Evolutionary conservation across 1,140 invertebrate genomes (phyloP).

Genomic region (Sycobia sp.): DNA sequence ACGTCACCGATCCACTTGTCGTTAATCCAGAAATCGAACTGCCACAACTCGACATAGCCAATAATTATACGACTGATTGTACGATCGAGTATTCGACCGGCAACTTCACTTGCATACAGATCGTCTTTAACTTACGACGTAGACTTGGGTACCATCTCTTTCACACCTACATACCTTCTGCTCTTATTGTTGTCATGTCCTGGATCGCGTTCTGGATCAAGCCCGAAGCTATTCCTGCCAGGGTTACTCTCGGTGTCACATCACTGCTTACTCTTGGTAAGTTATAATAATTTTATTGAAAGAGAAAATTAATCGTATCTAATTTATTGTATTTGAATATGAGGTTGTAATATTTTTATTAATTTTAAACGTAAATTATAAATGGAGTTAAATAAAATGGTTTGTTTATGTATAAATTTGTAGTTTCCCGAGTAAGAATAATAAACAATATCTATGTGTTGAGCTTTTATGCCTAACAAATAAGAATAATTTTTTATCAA

Average conservation of each 20-base stretch:
- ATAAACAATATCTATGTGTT: no score
- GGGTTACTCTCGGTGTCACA: constrained; percentile 81
- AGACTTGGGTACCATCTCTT: constrained; percentile 88
- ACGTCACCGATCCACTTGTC: constrained; percentile 83
- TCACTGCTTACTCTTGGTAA: constrained; percentile 81
- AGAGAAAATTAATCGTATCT: no score
- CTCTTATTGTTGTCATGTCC: constrained; percentile 89
- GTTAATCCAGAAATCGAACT: constrained; percentile 86
- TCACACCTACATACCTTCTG: constrained; percentile 89
- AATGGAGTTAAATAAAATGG: no score
- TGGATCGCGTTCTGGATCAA: constrained; percentile 95
- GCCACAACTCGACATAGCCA: constrained; percentile 84
- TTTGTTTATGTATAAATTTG: no score
- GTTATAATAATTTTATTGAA: no score
- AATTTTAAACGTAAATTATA: no score
- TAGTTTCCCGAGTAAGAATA: no score
- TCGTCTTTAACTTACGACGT: constrained; percentile 81
- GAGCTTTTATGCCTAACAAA: no score
- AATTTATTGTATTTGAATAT: no score
- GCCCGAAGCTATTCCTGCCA: constrained; percentile 84
- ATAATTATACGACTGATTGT: constrained; percentile 86
- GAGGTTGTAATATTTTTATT: no score
- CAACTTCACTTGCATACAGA: constrained; percentile 86
- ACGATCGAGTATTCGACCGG: constrained; percentile 88
- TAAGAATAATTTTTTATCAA: no score